A percentile compares a stretch with the other conserved stretches of the same genome.
Conservation (phyloP, 2,888 invertebrate genomes). For the Allolobophora icterica region DNA sequence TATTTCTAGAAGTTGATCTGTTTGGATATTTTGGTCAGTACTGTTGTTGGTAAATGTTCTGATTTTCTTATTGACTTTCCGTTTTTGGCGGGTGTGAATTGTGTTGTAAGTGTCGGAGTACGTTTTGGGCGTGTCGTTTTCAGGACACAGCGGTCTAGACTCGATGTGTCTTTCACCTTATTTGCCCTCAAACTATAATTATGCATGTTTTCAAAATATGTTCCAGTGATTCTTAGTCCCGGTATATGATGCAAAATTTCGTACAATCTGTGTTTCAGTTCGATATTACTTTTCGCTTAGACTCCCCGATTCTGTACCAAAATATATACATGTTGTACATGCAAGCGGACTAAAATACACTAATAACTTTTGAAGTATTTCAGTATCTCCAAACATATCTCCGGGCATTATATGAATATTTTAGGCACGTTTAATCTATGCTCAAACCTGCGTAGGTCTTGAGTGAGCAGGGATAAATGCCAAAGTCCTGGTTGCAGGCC, state of each 20-base stretch:
- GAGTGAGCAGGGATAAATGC: too few species aligned
- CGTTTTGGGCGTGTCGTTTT: not conserved
- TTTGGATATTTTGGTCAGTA: not conserved
- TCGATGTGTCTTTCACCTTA: not conserved
- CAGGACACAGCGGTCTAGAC: not conserved
- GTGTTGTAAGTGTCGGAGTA: not conserved
- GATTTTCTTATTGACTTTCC: not conserved
- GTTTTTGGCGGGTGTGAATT: not conserved
- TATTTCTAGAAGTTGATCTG: conserved; percentile 1
- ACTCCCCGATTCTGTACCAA: too few species aligned
- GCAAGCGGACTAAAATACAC: too few species aligned
- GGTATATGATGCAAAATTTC: not conserved
- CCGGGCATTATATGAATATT: too few species aligned
- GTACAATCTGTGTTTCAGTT: too few species aligned
- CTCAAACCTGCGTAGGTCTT: too few species aligned
- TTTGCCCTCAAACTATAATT: not conserved
- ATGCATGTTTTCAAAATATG: not conserved
- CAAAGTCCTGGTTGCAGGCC: too few species aligned
- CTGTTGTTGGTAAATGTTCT: not conserved
- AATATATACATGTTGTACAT: too few species aligned
- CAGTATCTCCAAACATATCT: too few species aligned
- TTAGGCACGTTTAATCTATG: too few species aligned
- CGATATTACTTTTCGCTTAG: not conserved
- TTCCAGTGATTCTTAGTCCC: not conserved
- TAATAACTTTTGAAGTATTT: too few species aligned